Conservation (phyloP, 2,113 vertebrate genomes). For the Hippocampus guttulatus region DNA sequence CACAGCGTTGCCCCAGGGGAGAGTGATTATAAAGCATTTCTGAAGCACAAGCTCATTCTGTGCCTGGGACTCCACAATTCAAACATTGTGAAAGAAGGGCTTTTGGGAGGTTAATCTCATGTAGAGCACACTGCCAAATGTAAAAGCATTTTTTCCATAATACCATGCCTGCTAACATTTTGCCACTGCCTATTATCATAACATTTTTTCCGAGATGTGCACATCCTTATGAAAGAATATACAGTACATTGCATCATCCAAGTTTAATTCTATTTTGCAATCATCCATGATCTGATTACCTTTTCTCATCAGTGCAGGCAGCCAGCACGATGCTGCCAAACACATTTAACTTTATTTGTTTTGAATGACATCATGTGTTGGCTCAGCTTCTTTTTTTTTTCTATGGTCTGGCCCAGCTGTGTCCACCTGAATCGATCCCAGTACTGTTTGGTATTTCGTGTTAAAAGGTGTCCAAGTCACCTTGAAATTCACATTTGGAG, state of each 20-base stretch:
- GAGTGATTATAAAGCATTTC: slow-evolving; percentile 25
- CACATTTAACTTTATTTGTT: slow-evolving; percentile 37
- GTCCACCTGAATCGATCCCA: slow-evolving; percentile 27
- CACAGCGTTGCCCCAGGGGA: slow-evolving; percentile 46
- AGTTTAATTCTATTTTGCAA: slow-evolving; percentile 45
- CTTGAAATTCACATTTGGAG: not conserved
- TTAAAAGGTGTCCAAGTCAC: not conserved
- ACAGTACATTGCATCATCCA: slow-evolving; percentile 25
- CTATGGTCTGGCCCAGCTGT: slow-evolving; percentile 39
- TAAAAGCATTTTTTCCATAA: slow-evolving; percentile 8
- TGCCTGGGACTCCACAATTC: slow-evolving; percentile 50
- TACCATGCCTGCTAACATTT: too few relatives aligned
- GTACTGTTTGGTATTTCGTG: slow-evolving; percentile 5
- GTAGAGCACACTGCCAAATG: slow-evolving; percentile 11
- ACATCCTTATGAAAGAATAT: slow-evolving; percentile 18
- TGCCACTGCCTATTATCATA: not conserved
- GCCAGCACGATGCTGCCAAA: slow-evolving; percentile 51
- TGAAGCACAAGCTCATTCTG: slow-evolving; percentile 58
- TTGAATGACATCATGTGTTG: slow-evolving; percentile 57
- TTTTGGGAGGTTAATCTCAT: slow-evolving; percentile 28
- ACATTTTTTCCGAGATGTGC: not conserved
- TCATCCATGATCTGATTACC: slow-evolving; percentile 50
- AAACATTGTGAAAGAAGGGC: slow-evolving; percentile 11
- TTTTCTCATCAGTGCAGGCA: slow-evolving; percentile 46
- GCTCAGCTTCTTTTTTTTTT: slow-evolving; percentile 32